A percentile compares a stretch with the other conserved stretches of the same genome.
Conservation (phyloP, 2,888 invertebrate species). For the Caenorhabditis angaria region DNA sequence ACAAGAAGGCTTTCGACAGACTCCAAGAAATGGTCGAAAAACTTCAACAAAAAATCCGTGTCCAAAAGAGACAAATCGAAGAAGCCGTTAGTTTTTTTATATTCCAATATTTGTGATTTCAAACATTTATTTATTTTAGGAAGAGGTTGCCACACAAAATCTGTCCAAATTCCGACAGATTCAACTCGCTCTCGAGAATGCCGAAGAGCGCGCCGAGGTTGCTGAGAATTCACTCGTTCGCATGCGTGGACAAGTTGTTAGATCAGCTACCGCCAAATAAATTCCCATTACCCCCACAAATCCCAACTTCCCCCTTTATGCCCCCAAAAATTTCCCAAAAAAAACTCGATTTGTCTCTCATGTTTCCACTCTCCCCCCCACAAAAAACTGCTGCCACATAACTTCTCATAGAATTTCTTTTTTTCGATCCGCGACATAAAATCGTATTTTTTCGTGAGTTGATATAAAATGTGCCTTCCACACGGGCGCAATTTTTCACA, state of each 20-base stretch:
- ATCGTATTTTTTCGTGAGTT: background rate
- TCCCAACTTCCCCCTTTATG: conserved; percentile 7
- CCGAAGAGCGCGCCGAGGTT: conserved; percentile 75
- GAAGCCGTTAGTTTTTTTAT: conserved; percentile 74
- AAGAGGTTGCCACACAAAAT: conserved; percentile 96
- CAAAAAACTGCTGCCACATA: background rate
- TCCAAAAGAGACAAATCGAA: conserved; percentile 76
- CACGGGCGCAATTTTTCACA: background rate
- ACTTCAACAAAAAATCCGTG: conserved; percentile 74
- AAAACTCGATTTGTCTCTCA: conserved; percentile 30
- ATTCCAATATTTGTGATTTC: background rate
- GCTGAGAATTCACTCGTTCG: conserved; percentile 75
- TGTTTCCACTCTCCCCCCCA: background rate
- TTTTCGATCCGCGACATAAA: background rate
- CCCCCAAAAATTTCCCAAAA: no score
- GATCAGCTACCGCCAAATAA: conserved; percentile 46
- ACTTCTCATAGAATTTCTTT: conserved; percentile 3
- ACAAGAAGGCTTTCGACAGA: conserved; percentile 75
- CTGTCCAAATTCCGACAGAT: conserved; percentile 88
- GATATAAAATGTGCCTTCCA: background rate
- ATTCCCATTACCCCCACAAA: conserved; percentile 14
- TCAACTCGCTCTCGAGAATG: conserved; percentile 79
- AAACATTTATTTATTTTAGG: conserved; percentile 59
- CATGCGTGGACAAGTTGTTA: conserved; percentile 69
- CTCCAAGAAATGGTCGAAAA: conserved; percentile 75